Base-by-base conservation (phyloP, 2,888 invertebrate species). In the Lydus trimaculatus region DNA sequence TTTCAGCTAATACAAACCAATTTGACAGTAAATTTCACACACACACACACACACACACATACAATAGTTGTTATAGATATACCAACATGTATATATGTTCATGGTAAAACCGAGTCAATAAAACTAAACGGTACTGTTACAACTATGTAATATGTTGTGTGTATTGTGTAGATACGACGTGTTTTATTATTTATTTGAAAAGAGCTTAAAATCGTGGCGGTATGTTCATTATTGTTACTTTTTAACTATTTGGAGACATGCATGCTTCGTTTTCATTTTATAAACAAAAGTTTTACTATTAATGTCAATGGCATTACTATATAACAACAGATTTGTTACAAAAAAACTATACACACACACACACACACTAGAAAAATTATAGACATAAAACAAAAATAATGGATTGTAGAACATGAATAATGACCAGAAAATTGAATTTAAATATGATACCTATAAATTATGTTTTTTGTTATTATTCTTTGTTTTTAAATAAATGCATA, bases 251-350 rank as follows among this genome's bases (percentile, higher is more conserved):
- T 11, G 11, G 17, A 43, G 43, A 43, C 43, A n/a, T 36, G 36
- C 15, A 56, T 58, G 59, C 64, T 68, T 68, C 65, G 65, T 68
- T 68, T 68, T 68, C 68, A 58, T 65, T 66, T 52, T 65, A 64
- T 48, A 59, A 67, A 67, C 66, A 66, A 64, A n/a, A 67, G 67
- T 67, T 67, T 68, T 64, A 66, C 65, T 69, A 69, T 69, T 66
- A 20, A 62, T 63, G 69, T 69, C 66, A 69, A 69, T 66, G 64
- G 69, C 69, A 66, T n/a, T 59, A 17, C 17, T n/a, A 58, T n/a
- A 28, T 25, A 25, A 58, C 59, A 65, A 68, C 61, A 71, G 65
- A 63, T 64, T 63, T 60, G 61, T 67, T 62, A 75, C 63, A 65
- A 76, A 65, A 76, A 73, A n/a, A 43, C 43, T 17, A 43, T 17